phyloP scores from a whole-genome alignment of 2,888 invertebrate genomes.

The Orchestes rusci region DNA sequence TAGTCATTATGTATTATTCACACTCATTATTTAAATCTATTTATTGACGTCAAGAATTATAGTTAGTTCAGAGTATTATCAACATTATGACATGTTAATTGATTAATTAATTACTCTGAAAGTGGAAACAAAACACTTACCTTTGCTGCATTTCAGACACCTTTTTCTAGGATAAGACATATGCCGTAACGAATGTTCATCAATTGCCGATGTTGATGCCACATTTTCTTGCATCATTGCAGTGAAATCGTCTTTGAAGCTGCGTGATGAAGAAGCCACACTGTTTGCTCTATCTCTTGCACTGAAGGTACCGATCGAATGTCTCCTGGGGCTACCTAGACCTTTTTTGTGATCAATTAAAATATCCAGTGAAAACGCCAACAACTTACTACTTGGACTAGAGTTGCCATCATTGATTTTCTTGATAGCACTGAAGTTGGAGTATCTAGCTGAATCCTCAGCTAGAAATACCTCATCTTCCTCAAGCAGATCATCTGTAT shows the following conservation, averaged over 20 bases:
- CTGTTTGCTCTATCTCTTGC: slow-evolving; percentile 41
- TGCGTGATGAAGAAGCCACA: slow-evolving; percentile 34
- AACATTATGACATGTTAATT: too few relatives aligned
- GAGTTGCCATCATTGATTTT: slow-evolving; percentile 12
- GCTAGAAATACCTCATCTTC: slow-evolving; percentile 56
- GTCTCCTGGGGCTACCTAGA: slow-evolving; percentile 42
- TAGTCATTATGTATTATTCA: too few relatives aligned
- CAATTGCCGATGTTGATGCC: slow-evolving; percentile 30
- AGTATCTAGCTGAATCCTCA: slow-evolving; percentile 47
- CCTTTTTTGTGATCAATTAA: too few relatives aligned
- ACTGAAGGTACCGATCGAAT: slow-evolving; percentile 62
- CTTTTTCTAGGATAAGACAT: slow-evolving; percentile 42
- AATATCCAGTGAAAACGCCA: too few relatives aligned
- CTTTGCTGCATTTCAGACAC: slow-evolving; percentile 39
- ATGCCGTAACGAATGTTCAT: slow-evolving; percentile 41
- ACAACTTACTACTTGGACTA: slow-evolving; percentile 17
- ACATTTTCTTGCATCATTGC: slow-evolving; percentile 34
- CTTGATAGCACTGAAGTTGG: slow-evolving; percentile 46
- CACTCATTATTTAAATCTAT: too few relatives aligned
- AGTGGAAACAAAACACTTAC: slow-evolving; percentile 34
- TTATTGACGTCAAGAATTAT: too few relatives aligned
- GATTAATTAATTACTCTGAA: too few relatives aligned
- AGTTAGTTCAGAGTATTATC: too few relatives aligned
- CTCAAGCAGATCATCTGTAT: slow-evolving; percentile 31
- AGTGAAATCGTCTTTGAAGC: slow-evolving; percentile 39